phyloP scores from a whole-genome alignment of 2,797 vertebrate genomes.

The Ptychobarbus kaznakovi region DNA sequence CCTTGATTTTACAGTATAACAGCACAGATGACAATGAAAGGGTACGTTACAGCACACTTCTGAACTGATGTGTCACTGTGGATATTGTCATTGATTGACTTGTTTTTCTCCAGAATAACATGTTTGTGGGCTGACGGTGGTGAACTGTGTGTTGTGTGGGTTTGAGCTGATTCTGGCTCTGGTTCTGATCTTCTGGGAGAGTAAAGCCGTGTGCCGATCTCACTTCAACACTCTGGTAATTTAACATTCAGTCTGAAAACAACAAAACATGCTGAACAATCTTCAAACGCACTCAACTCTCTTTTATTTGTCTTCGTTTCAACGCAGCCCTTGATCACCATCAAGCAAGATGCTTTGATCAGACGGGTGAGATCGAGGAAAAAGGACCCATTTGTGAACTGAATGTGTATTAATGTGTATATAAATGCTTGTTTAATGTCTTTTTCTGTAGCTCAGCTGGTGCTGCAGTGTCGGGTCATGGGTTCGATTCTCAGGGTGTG shows the following conservation, averaged over 20 bases:
- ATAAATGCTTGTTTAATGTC: not conserved
- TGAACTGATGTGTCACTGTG: not conserved
- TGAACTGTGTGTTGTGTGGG: conserved; percentile 60
- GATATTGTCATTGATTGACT: not conserved
- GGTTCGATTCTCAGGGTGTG: not conserved
- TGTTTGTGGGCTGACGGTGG: not conserved
- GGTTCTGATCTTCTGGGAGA: conserved; percentile 74
- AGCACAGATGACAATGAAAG: fast-evolving
- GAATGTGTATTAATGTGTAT: not conserved
- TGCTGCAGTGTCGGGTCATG: not conserved
- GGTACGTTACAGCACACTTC: not conserved
- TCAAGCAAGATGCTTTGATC: conserved; percentile 70
- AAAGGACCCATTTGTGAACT: not conserved
- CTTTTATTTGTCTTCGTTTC: not conserved
- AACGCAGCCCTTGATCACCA: conserved; percentile 72
- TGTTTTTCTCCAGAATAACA: fast-evolving
- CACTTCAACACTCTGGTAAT: conserved; percentile 79
- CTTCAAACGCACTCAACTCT: not conserved
- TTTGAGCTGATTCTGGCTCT: conserved; percentile 66
- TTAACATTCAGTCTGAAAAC: not conserved
- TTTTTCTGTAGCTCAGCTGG: not conserved
- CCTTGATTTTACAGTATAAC: fast-evolving
- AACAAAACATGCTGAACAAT: not conserved
- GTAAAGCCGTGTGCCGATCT: conserved; percentile 76
- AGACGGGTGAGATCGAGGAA: not conserved